Evolutionary conservation across 2,797 vertebrate species (phyloP), one percentile per base, ranked within the genome.

Genomic region (Tamandua tetradactyla): DNA sequence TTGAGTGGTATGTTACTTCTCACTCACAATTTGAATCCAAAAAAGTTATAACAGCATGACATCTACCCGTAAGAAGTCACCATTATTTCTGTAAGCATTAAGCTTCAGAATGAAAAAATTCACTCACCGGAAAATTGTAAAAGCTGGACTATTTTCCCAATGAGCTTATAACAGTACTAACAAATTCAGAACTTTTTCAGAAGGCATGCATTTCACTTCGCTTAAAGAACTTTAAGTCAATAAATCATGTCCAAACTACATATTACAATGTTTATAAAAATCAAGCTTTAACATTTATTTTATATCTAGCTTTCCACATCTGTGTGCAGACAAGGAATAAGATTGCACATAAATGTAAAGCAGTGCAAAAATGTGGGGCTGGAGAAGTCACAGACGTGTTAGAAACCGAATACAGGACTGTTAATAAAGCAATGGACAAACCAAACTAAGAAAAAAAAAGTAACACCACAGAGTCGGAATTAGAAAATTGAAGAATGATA

Each of bases 251-350:
- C 96, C 97, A 97, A 98, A 98, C 97, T 97, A 98, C 97, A 93
- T 98, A 94, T 96, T 97, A 92, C 96, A 96, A 97, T 97, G 97
- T 98, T 98, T 98, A 98, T 98, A 98, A 98, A 98, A 98, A 98
- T 98, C 98, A 98, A 98, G 97, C 97, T 98, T 98, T 98, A 98
- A 98, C 98, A 97, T 98, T 98, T 98, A 98, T 98, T 98, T 98
- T 98, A 98, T 97, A 98, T 97, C 98, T 98, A 98, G 96, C 98
- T 98, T 98, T 98, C 98, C 98, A 98, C 95, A 98, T 97, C 95
- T 97, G 97, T 94, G 95, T 98, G 97, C 95, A 98, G 97, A 98
- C 98, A 98, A 97, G 96, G 95, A 98, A 74, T 97, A 95, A 95
- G 97, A 98, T 96, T 98, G 98, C 98, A 98, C 97, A 91, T 96